Evolutionary conservation across 2,797 vertebrate genomes (phyloP), one percentile per base, ranked within the genome.

Genomic region (Enteromius mattozi): DNA sequence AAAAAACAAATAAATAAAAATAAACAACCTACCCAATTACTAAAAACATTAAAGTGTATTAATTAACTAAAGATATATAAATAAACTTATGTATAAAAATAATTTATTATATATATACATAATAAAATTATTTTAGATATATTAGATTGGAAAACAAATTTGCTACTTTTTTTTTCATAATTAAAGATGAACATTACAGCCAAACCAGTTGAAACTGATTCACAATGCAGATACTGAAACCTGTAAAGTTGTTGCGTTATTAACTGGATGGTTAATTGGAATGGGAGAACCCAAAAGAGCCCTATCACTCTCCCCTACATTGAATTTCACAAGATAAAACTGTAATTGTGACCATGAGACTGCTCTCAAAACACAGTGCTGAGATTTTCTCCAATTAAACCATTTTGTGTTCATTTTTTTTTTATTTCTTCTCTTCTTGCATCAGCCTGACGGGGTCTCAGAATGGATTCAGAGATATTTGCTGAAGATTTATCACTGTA

Each of bases 401-500:
- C 70, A 42, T 80, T 92, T 89, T 90, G 88, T 86, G 74, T 84
- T 85, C 91, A 85, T 88, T 84, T 87, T 85, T 87, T 88, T 51
- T 6, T 17, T 49, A 89, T 91, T 89, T 87, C 87, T 80, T 66
- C 86, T 84, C 33, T 49, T 51, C 70, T 76, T 82, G 61, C 45
- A 24, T 88, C 70, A 33, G 79, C 42, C 77, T 42, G 54, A 77
- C 12, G 85, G 90, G 94, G 91, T 91, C 90, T 92, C 88, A 82
- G 82, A 86, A 63, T 85, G 90, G 88, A 91, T 92, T 89, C 45
- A 27, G 91, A 91, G 91, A 91, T 88, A 90, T 89, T 61, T 87
- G 87, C 86, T 42, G 21, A 90, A 93, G 93, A 94, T 95, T 93
- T 93, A 94, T 94, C 94, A 92, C 92, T 93, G 90, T 92, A 93